phyloP scores from a whole-genome alignment of 2,113 vertebrate genomes.

The Takifugu flavidus region DNA sequence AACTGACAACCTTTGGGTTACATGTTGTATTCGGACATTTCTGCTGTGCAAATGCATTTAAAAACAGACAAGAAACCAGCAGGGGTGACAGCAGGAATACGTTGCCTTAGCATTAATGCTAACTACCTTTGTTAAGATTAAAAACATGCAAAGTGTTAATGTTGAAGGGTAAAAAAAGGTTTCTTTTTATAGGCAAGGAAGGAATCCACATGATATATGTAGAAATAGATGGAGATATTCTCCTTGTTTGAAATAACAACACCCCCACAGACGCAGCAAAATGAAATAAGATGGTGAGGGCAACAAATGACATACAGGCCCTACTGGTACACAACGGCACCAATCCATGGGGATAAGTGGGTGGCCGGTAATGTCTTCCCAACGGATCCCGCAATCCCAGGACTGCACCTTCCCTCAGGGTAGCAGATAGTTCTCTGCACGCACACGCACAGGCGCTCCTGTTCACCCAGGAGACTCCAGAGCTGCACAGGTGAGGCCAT shows the following conservation, averaged over 20 bases:
- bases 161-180: too few relatives aligned
- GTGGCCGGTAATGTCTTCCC: constrained; percentile 69
- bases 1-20: too few relatives aligned
- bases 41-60: too few relatives aligned
- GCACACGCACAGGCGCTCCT: constrained; percentile 44
- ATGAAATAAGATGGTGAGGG: constrained; percentile 31
- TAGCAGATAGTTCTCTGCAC: constrained; percentile 37
- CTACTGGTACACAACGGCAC: constrained; percentile 30
- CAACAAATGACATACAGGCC: constrained; percentile 63
- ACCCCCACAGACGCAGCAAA: constrained; percentile 29
- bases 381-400: constrained; percentile 46
- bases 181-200: too few relatives aligned
- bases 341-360: constrained; percentile 57
- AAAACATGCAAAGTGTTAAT: too few relatives aligned
- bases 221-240: too few relatives aligned
- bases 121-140: too few relatives aligned
- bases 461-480: constrained; percentile 61
- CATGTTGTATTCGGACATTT: too few relatives aligned
- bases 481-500: constrained; percentile 63
- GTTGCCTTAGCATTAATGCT: too few relatives aligned
- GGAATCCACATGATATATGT: too few relatives aligned
- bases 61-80: too few relatives aligned
- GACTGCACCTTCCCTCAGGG: constrained; percentile 41
- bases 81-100: too few relatives aligned
- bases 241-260: not conserved